Percentiles rank a stretch among this genome's conserved stretches.
These are phyloP conservation scores for Punctoribates punctum DNA, from an alignment of 2,888 invertebrate genomes.

Conservation along the genomic window DNA sequence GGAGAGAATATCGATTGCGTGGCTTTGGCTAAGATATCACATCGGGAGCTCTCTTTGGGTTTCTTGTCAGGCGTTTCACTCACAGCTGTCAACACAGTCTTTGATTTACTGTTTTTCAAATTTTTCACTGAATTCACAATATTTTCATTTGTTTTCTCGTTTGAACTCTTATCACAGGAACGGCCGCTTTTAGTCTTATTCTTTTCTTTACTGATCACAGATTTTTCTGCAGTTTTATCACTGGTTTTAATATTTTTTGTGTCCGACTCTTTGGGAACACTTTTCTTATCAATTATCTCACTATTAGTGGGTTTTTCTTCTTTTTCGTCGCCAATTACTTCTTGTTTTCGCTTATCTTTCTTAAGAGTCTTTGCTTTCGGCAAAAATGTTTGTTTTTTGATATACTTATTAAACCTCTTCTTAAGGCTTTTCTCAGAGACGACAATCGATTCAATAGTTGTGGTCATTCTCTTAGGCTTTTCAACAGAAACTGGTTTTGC, in stretches of 20 bases:
- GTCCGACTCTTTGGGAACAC: neutral
- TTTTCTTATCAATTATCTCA: neutral
- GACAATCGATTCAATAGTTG: conserved; percentile 6
- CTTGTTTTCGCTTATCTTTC: neutral
- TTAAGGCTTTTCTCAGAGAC: neutral
- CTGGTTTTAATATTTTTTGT: neutral
- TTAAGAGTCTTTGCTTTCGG: neutral
- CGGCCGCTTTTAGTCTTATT: neutral
- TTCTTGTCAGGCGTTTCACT: neutral
- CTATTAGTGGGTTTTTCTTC: neutral
- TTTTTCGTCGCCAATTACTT: neutral
- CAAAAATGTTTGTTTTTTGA: neutral
- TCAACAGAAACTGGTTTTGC: neutral
- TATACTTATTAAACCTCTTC: neutral
- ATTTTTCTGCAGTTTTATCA: neutral
- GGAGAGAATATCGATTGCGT: conserved; percentile 54
- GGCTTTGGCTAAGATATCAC: conserved; percentile 55
- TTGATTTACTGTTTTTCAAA: conserved; percentile 1
- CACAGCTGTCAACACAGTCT: neutral
- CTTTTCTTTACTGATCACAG: neutral
- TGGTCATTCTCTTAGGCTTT: neutral
- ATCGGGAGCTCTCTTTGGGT: neutral
- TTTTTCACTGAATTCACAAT: conserved; percentile 2
- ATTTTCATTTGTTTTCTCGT: conserved; percentile 12
- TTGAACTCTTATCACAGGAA: neutral